A percentile compares a stretch with the other conserved stretches of the same genome.
These are phyloP conservation scores for Rhyacophila evoluta DNA, from an alignment of 2,888 invertebrate genomes.

Conservation along the genomic window DNA sequence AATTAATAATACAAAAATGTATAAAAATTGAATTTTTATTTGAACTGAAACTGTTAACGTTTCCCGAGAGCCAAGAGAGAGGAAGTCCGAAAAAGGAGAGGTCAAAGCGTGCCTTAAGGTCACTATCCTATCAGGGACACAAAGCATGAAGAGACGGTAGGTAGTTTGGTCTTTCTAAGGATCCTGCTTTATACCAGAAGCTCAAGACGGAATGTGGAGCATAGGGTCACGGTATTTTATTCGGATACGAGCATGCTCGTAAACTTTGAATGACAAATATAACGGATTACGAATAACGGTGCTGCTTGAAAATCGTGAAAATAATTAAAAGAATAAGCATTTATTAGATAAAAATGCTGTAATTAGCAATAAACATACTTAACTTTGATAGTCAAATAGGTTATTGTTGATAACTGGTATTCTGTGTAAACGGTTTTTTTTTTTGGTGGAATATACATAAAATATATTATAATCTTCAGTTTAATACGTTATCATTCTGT, in stretches of 20 bases:
- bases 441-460: too few relatives aligned
- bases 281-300: background rate
- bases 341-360: too few relatives aligned
- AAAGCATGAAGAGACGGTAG: background rate
- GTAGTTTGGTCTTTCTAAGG: background rate
- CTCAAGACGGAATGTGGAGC: background rate
- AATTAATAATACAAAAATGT: too few relatives aligned
- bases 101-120: conserved; percentile 19
- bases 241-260: background rate
- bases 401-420: too few relatives aligned
- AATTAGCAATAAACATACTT: too few relatives aligned
- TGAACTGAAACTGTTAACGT: background rate
- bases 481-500: too few relatives aligned
- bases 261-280: background rate
- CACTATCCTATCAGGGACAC: background rate
- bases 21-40: background rate
- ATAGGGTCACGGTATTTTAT: background rate
- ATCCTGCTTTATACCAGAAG: conserved; percentile 5
- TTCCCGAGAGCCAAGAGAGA: background rate
- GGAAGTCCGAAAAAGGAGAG: conserved; percentile 2
- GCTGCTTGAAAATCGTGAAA: background rate
- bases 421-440: too few relatives aligned
- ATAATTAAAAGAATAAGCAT: background rate
- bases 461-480: too few relatives aligned
- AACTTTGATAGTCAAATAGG: too few relatives aligned